Evolutionary conservation across 2,888 invertebrate genomes (phyloP).

Genomic region (Pterobdella sp.): DNA sequence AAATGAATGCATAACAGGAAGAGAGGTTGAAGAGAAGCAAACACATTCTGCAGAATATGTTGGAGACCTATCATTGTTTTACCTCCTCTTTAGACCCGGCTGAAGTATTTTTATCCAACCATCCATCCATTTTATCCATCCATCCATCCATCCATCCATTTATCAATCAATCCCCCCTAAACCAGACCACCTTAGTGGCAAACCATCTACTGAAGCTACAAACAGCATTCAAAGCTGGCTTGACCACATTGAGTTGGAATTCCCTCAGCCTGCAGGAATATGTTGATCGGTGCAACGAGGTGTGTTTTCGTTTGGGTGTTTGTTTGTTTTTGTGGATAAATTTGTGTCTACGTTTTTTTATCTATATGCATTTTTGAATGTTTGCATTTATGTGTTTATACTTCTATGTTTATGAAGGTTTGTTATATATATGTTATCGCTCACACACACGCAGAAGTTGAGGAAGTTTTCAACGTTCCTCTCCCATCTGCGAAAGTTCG

Average conservation of each 20-base stretch:
- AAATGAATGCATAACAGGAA: slow-evolving; percentile 38
- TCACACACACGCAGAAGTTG: background rate
- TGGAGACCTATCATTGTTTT: slow-evolving; percentile 56
- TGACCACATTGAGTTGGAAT: slow-evolving; percentile 75
- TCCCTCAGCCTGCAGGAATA: slow-evolving; percentile 73
- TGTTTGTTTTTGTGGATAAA: background rate
- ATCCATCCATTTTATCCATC: background rate
- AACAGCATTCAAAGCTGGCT: slow-evolving; percentile 62
- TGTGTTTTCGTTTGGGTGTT: slow-evolving; percentile 39
- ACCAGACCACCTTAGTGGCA: slow-evolving; percentile 45
- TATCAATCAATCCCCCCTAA: background rate
- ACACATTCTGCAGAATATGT: slow-evolving; percentile 49
- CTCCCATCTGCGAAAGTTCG: background rate
- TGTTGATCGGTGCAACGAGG: slow-evolving; percentile 56
- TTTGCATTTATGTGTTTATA: background rate
- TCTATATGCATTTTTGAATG: background rate
- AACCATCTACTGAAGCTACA: slow-evolving; percentile 48
- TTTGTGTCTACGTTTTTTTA: background rate
- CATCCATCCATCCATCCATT: background rate
- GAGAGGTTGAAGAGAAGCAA: slow-evolving; percentile 51
- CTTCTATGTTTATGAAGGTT: background rate
- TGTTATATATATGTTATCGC: too few species aligned
- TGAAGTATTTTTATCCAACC: slow-evolving; percentile 57
- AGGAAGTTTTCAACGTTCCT: background rate
- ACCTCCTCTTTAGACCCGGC: slow-evolving; percentile 62